Conservation (phyloP, 2,888 invertebrate genomes). For the Melinaea marsaeus region DNA sequence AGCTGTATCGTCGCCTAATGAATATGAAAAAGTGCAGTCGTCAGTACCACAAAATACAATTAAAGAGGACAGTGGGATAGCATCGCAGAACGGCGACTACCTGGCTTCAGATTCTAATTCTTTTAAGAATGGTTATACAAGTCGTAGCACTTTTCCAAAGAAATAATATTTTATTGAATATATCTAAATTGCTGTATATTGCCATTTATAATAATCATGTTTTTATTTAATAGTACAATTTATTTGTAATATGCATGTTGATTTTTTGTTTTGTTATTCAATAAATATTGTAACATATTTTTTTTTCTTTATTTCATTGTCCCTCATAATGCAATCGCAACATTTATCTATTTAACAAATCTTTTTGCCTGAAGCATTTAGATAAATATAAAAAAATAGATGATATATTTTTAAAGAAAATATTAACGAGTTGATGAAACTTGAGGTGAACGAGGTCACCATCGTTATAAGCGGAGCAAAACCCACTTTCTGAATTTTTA, state of each 20-base stretch:
- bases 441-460: background rate
- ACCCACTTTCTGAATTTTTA: conserved; percentile 1
- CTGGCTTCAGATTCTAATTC: conserved; percentile 50
- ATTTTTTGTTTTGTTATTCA: conserved; percentile 22
- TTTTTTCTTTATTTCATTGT: background rate
- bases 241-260: conserved; percentile 15
- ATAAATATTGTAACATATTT: conserved; percentile 2
- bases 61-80: conserved; percentile 63
- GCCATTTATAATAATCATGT: conserved; percentile 10
- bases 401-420: background rate
- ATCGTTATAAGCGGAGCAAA: background rate
- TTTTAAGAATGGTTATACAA: conserved; percentile 57
- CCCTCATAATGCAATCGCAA: background rate
- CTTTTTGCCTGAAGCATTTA: too few relatives aligned
- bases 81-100: conserved; percentile 53
- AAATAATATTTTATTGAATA: conserved; percentile 9
- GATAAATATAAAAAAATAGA: background rate
- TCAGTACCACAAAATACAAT: conserved; percentile 47
- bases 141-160: conserved; percentile 41
- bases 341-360: too few relatives aligned
- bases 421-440: background rate
- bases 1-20: conserved; percentile 44
- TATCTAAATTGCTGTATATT: conserved; percentile 15
- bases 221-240: conserved; percentile 20
- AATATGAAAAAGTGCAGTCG: conserved; percentile 57